Evolutionary conservation across 2,888 invertebrate species (phyloP), one percentile per base, ranked within the genome.

Genomic region (Cephonodes hylas): DNA sequence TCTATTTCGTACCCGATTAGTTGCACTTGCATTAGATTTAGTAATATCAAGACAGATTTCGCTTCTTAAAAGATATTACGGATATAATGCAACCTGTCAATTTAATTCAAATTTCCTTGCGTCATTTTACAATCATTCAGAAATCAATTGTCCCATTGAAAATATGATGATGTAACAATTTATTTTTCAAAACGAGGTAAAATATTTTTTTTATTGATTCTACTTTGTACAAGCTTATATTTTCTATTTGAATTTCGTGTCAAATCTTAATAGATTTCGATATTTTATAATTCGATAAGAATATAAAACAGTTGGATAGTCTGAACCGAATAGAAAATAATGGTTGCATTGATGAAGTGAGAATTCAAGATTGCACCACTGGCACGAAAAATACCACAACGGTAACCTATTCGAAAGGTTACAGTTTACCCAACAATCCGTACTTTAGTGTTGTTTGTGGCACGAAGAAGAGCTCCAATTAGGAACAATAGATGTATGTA

Each of bases 371-470:
- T 53, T 53, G 31, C 31, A 20, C 27, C 53, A 53, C 27, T 18
- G 18, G 4, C 8, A 18, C 4, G 20, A 31, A 53, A 53, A 53
- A 53, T 53, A 27, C 31, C 53, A 18, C 31, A 53, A 53, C 23
- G 22, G 46, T 53, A 53, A 53, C 53, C 31, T 53, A 31, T 53
- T 27, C 15, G 53, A 53, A 53, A 53, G 53, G 53, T 53, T 53
- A 31, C 48, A 15, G 27, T 18, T 53, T 27, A 53, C 53, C 10
- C 53, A 53, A 53, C 53, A 18, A 18, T 53, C 18, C 18, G 20
- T 18, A 31, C 18, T 18, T 27, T 27, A 53, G 53, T 53, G 48
- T 46, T 46, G n/a, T 48, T 53, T 53, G 31, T 18, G 27, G 10
- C 10, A 10, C 27, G 31, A 31, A 27, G 53, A 20, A 20, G 18